Conservation (phyloP, 2,113 vertebrate species). For the Alosa alosa region DNA sequence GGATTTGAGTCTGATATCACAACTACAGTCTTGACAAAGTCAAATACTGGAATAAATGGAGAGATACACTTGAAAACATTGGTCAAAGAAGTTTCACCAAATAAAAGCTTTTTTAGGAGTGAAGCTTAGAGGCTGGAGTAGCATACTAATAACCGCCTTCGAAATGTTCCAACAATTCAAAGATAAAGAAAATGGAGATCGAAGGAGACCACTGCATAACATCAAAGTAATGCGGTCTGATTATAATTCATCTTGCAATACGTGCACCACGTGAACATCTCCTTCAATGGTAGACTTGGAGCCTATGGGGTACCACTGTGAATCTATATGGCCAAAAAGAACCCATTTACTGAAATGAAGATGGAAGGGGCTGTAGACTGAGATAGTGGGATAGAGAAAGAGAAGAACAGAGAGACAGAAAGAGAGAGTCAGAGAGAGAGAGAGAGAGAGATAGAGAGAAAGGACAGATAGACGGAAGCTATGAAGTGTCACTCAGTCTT, state of each 20-base stretch:
- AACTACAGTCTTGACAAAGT: conserved; percentile 47
- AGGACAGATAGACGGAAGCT: background rate
- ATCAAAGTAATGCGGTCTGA: background rate
- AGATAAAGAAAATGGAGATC: background rate
- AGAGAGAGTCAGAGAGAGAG: background rate
- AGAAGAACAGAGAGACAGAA: background rate
- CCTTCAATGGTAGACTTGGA: background rate
- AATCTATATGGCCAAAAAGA: background rate
- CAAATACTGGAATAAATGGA: conserved; percentile 32
- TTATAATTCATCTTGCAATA: background rate
- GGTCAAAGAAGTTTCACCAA: background rate
- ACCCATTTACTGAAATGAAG: background rate
- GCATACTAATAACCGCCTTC: background rate
- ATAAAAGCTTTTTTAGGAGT: background rate
- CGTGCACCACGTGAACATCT: background rate
- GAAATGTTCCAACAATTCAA: background rate
- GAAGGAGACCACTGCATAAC: background rate
- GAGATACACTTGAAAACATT: background rate
- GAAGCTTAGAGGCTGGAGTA: background rate
- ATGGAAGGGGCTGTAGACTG: background rate
- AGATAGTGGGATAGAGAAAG: background rate
- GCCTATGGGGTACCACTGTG: background rate
- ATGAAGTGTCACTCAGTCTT: background rate
- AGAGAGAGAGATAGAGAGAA: too few relatives aligned
- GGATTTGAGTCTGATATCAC: conserved; percentile 33